phyloP scores from a whole-genome alignment of 2,113 vertebrate species.

The Pluvialis apricaria region DNA sequence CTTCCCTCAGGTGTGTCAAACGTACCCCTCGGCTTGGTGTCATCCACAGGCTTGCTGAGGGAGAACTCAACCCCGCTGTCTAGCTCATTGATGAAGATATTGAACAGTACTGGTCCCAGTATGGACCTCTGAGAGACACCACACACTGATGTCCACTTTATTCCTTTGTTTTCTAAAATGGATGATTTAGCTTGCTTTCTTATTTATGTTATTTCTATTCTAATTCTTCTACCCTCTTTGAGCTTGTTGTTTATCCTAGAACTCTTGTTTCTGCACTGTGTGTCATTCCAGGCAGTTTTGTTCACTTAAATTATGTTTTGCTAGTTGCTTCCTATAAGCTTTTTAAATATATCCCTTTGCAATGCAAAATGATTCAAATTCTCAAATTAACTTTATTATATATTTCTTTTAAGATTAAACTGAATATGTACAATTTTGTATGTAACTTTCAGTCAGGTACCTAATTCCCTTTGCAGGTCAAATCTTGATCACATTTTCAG shows the following conservation, averaged over 20 bases:
- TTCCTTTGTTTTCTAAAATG: background rate
- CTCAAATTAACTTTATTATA: background rate
- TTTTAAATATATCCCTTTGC: background rate
- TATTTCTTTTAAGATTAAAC: background rate
- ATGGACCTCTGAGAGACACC: background rate
- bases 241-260: background rate
- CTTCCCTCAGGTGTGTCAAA: fast-evolving
- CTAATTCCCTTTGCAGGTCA: background rate
- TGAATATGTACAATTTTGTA: background rate
- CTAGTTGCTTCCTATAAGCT: background rate
- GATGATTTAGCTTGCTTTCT: background rate
- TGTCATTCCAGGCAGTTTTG: background rate
- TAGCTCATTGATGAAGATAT: background rate
- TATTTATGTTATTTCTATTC: background rate
- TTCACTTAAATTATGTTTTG: background rate
- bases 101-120: background rate
- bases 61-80: background rate
- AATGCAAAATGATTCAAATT: background rate
- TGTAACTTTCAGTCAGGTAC: background rate
- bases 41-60: background rate
- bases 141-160: background rate
- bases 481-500: background rate
- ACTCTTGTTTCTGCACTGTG: background rate
- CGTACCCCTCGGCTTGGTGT: background rate
- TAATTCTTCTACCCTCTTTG: background rate